A percentile compares a stretch with the other conserved stretches of the same genome.
These are phyloP conservation scores for Cydia pomonella DNA, from an alignment of 1,140 invertebrate species.

Conservation along the genomic window DNA sequence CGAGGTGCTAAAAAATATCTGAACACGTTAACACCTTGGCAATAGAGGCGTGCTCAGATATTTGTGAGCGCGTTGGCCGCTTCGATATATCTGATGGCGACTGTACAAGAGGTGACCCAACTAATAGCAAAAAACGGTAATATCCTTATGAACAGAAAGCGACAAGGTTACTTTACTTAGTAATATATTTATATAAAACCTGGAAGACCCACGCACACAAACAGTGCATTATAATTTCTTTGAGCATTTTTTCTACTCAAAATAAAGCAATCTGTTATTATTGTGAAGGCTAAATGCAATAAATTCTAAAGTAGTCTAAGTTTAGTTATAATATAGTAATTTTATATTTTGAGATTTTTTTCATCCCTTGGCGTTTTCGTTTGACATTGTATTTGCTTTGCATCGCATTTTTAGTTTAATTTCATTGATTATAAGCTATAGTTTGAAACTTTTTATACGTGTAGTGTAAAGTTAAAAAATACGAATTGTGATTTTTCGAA, in stretches of 20 bases:
- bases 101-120: background rate
- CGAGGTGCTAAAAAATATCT: no score
- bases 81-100: no score
- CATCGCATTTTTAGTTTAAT: slow-evolving; percentile 36
- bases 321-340: slow-evolving; percentile 48
- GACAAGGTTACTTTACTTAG: background rate
- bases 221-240: slow-evolving; percentile 44
- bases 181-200: slow-evolving; percentile 19
- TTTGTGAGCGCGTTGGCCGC: no score
- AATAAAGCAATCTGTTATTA: slow-evolving; percentile 38
- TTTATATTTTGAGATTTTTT: slow-evolving; percentile 38
- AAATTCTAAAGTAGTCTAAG: slow-evolving; percentile 53
- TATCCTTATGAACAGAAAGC: background rate
- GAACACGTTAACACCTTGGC: no score
- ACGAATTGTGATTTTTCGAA: background rate
- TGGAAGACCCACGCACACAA: slow-evolving; percentile 39
- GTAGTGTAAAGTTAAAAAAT: background rate
- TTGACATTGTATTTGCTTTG: slow-evolving; percentile 37
- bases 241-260: slow-evolving; percentile 44
- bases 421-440: slow-evolving; percentile 25
- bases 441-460: slow-evolving; percentile 5
- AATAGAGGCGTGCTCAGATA: no score
- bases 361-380: slow-evolving; percentile 34
- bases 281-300: slow-evolving; percentile 52
- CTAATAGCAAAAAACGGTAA: background rate